Base-by-base conservation (phyloP, 2,113 vertebrate species). In the Saguinus midas region DNA sequence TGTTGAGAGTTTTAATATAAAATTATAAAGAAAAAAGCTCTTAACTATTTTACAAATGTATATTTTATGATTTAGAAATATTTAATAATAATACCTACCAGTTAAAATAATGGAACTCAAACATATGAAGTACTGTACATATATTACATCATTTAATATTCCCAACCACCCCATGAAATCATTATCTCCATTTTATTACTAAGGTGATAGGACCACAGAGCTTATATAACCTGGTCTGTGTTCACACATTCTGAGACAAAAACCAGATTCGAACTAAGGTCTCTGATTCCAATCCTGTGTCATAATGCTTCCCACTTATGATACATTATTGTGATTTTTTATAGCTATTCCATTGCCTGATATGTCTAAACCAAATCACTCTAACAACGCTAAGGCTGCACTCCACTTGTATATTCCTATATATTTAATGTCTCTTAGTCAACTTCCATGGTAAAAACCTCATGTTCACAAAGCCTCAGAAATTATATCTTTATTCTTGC, bases 61-160 rank as follows among this genome's bases (percentile, higher is more conserved):
- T 83, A n/a, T 93, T 84, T 96, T 86, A 40, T 82, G 45, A 90
- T 79, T 86, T 66, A 81, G 40, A 94, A 89, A 5, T 70, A 86
- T 61, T 89, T 97, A 88, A 43, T 88, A 45, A 50, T 88, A 70
- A 76, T 81, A 85, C 29, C 23, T 87, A 58, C 29, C 14, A 52
- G 64, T 80, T 86, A 55, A 89, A 86, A 32, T 94, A 86, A 64
- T 58, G 75, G 40, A 92, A n/a, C 13, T 57, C 79, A n/a, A 92
- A 32, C 57, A 55, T 90, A 43, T 78, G 40, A 83, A 83, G 13
- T 68, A 73, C 61, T 75, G 1, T 76, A 29, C 8, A 35, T 86
- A 29, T 66, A 58, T 86, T 93, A 55, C 76, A 66, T 21, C 13
- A 55, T 72, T 95, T 76, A 35, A 45, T 87, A 35, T 5, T 66